Conservation (phyloP, 2,888 invertebrate species). For the Portevinia maculata region DNA sequence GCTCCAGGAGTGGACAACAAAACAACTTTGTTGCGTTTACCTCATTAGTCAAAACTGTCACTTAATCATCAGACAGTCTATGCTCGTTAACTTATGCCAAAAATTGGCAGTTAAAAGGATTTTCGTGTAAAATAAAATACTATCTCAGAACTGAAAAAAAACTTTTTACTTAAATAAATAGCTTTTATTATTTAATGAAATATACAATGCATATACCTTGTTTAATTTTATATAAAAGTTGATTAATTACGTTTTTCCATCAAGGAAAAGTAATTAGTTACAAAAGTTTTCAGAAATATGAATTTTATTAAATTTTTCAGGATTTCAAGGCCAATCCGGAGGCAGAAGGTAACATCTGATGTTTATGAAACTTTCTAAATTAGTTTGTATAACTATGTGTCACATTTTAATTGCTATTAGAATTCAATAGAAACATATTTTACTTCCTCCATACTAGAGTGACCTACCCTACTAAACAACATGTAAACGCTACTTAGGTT, state of each 20-base stretch:
- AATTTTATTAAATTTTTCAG: background rate
- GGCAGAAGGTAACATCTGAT: background rate
- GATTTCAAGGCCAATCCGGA: background rate
- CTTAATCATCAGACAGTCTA: background rate
- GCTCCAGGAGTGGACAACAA: slow-evolving; percentile 5
- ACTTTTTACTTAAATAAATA: too few species aligned
- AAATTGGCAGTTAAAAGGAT: slow-evolving; percentile 12
- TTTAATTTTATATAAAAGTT: background rate
- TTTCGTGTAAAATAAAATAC: slow-evolving; percentile 10
- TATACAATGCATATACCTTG: background rate
- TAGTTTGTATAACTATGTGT: background rate
- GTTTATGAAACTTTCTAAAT: background rate
- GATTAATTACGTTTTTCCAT: background rate
- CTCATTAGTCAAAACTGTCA: slow-evolving; percentile 1
- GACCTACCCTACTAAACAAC: background rate
- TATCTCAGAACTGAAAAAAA: background rate
- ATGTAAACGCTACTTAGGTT: background rate
- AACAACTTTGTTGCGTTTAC: background rate
- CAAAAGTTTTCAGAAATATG: background rate
- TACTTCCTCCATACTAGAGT: background rate
- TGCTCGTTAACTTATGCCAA: slow-evolving; percentile 11
- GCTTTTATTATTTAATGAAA: background rate
- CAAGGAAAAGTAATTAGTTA: background rate
- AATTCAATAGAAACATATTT: background rate
- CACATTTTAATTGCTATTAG: background rate